Base-by-base conservation (phyloP, 2,113 vertebrate genomes). In the Struthio camelus region DNA sequence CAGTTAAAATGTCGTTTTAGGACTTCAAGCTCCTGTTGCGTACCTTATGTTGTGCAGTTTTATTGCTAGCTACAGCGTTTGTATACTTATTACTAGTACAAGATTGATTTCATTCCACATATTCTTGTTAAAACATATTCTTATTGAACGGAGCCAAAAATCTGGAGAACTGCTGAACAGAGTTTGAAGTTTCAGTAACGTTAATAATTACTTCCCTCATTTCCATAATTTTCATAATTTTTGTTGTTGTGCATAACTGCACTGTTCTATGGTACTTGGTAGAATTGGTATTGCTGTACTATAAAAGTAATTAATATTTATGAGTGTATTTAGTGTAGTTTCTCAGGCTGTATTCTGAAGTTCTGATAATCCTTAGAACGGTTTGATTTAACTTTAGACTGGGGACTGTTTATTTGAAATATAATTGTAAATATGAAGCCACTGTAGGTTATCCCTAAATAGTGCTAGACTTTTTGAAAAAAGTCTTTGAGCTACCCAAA, bases 281-380 rank as follows among this genome's bases (percentile, higher is more conserved):
- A 88, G 64, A 90, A 85, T 94, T 92, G 85, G 14, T 70, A 64
- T 40, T 85, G 36, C 59, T 83, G 3, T n/a, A 53, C 13, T 86
- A 51, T 75, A 84, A 87, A 82, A 38, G 16, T 65, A 82, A 91
- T 96, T 93, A 94, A 86, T 96, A 92, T 94, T 93, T 96, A 90
- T 85, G 64, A 71, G 13, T 89, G 14, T 38, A 88, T 79, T 11
- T 11, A 44, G 10, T 91, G 3, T 89, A 75, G 72, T 91, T 95
- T 96, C 81, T 90, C 65, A n/a, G 75, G 13, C n/a, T 73, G 38
- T 61, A 54, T 93, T 89, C 82, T 89, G 71, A 96, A 94, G 69
- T 96, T 87, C 56, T 0, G 8, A 56, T 86, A 61, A 59, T 72
- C 22, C 90, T 10, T 51, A 86, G 42, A 67, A 65, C 0, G 1